Conservation (phyloP, 2,888 invertebrate genomes). For the Matsumyia berberina region DNA sequence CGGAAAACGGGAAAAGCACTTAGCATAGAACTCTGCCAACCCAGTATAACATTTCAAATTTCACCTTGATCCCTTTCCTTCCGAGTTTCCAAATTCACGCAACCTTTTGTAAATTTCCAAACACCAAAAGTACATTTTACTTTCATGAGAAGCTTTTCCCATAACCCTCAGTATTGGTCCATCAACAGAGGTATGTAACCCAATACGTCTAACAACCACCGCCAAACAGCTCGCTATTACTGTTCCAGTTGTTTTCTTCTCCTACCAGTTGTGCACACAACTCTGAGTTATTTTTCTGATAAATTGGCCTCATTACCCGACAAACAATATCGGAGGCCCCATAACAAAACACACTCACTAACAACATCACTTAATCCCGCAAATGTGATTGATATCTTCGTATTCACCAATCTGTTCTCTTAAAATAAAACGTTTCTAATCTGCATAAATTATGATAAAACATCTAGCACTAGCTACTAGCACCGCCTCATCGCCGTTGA, state of each 20-base stretch:
- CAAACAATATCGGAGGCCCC: constrained; percentile 51
- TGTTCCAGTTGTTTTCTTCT: not conserved
- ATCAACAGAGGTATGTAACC: no score
- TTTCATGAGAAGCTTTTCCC: no score
- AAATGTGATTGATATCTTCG: constrained; percentile 65
- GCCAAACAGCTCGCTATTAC: no score
- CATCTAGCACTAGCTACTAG: constrained; percentile 34
- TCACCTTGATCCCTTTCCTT: no score
- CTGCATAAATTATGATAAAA: constrained; percentile 74
- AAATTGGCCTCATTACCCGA: constrained; percentile 58
- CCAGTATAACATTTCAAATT: no score
- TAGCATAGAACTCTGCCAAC: no score
- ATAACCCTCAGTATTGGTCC: no score
- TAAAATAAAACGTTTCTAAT: constrained; percentile 69
- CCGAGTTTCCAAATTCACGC: no score
- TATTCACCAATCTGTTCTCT: constrained; percentile 66
- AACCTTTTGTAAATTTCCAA: no score
- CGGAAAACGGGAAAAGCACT: no score
- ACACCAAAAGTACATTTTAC: no score
- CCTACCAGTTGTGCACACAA: constrained; percentile 7
- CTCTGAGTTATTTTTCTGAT: constrained; percentile 27
- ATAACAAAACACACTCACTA: constrained; percentile 64
- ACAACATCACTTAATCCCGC: constrained; percentile 66
- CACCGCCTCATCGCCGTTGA: constrained; percentile 3
- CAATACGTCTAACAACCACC: no score